Percentiles rank a stretch among this genome's conserved stretches.
These are phyloP conservation scores for Rhyacophila evoluta DNA, from an alignment of 2,888 invertebrate species.

Conservation along the genomic window DNA sequence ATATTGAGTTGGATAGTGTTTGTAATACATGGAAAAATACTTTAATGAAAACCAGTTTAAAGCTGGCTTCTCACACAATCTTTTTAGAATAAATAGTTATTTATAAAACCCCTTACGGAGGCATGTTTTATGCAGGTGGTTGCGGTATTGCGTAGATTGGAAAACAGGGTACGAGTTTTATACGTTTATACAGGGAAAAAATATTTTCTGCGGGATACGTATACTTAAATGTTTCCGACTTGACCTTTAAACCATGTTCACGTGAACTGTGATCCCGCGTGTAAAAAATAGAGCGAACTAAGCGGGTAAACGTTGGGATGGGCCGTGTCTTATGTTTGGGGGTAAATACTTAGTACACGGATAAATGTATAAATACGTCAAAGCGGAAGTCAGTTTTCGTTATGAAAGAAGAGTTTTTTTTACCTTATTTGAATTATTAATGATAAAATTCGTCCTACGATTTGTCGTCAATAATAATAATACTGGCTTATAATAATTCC, in stretches of 20 bases:
- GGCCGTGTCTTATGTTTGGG: conserved; percentile 6
- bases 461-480: too few relatives aligned
- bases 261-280: conserved; percentile 10
- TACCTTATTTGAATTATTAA: too few relatives aligned
- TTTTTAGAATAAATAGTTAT: neutral
- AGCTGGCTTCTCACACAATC: too few relatives aligned
- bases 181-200: neutral
- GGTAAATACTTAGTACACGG: neutral
- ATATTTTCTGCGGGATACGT: neutral
- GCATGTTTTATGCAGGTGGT: neutral
- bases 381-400: neutral
- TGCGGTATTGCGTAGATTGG: neutral
- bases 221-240: neutral
- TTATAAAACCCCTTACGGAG: neutral
- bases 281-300: neutral
- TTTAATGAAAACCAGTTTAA: too few relatives aligned
- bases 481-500: too few relatives aligned
- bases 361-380: neutral
- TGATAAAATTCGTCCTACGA: too few relatives aligned
- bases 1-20: too few relatives aligned
- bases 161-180: neutral
- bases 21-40: too few relatives aligned
- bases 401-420: neutral
- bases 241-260: conserved; percentile 9
- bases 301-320: neutral